Base-by-base conservation (phyloP, 1,140 invertebrate species). In the Meloidogyne hapla region DNA sequence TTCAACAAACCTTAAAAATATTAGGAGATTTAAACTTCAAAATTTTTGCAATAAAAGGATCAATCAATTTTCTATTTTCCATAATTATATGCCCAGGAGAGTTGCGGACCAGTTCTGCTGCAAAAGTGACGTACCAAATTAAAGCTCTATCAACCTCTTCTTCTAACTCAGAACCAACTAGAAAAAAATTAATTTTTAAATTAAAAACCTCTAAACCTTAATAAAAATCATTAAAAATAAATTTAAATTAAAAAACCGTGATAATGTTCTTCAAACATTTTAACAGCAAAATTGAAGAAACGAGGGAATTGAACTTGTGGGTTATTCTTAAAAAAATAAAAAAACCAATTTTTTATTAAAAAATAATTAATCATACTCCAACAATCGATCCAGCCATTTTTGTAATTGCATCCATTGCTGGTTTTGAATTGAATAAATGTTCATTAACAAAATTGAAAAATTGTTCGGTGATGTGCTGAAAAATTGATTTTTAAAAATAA, bases 81-180 rank as follows among this genome's bases (percentile, higher is more conserved):
- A 80, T 23, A 33, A 84, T 10, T n/a, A 74, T 23, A 0, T 26
- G 4, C 12, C 82, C 81, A 28, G 77, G 77, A n/a, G 45, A 42
- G 12, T 64, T 64, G 33, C 80, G 65, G 38, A 83, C 33, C 56
- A 73, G 68, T 74, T 71, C 72, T 68, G 81, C 67, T 5, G 73
- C 68, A 21, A 86, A 71, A 23, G 64, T 81, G 18, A 85, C 48
- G 64, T 76, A 86, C 83, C 83, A 85, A 56, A 85, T 79, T 33
- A 85, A 74, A 38, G 69, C 68, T 21, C 74, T 75, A 33, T 86
- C 83, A 12, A 83, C 82, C 71, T 86, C 84, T 38, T 85, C 83
- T 23, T 85, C 83, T 6, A 42, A 42, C 40, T 85, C 79, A 40
- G 79, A 68, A 40, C 83, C 83, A 15, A 81, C 83, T 84, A n/a